phyloP scores from a whole-genome alignment of 2,888 invertebrate genomes.

The Linnaemya tessellans region DNA sequence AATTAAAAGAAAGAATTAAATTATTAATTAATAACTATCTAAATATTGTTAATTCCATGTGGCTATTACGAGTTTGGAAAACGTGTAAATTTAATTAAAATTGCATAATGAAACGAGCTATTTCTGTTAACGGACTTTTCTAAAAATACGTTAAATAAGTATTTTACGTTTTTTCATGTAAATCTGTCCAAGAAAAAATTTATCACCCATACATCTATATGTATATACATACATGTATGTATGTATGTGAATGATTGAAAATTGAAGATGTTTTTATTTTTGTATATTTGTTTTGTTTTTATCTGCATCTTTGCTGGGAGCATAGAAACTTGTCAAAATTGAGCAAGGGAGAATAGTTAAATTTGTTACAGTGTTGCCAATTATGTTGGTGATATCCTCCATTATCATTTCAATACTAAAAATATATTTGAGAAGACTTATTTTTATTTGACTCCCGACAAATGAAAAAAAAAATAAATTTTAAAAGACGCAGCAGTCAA shows the following conservation, averaged over 20 bases:
- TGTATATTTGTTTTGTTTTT: conserved; percentile 53
- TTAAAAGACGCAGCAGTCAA: no score
- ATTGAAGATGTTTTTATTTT: conserved; percentile 16
- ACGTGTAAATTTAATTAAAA: no score
- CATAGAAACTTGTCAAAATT: conserved; percentile 2
- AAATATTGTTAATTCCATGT: no score
- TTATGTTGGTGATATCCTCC: no score
- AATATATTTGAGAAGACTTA: no score
- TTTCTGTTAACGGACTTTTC: neutral
- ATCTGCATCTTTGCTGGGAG: conserved; percentile 47
- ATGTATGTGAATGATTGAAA: neutral
- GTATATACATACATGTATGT: neutral
- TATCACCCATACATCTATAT: neutral
- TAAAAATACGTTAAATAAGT: neutral
- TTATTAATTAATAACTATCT: no score
- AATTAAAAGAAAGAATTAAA: no score
- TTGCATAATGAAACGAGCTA: neutral
- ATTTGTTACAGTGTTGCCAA: conserved; percentile 16
- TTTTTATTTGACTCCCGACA: no score
- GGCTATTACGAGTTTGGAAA: no score
- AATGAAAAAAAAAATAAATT: no score
- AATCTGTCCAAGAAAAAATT: neutral
- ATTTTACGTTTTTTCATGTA: neutral
- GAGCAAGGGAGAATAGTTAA: neutral
- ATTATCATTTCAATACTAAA: no score